Evolutionary conservation across 2,797 vertebrate genomes (phyloP), one percentile per base, ranked within the genome.

Genomic region (Triplophysa yarkandensis): DNA sequence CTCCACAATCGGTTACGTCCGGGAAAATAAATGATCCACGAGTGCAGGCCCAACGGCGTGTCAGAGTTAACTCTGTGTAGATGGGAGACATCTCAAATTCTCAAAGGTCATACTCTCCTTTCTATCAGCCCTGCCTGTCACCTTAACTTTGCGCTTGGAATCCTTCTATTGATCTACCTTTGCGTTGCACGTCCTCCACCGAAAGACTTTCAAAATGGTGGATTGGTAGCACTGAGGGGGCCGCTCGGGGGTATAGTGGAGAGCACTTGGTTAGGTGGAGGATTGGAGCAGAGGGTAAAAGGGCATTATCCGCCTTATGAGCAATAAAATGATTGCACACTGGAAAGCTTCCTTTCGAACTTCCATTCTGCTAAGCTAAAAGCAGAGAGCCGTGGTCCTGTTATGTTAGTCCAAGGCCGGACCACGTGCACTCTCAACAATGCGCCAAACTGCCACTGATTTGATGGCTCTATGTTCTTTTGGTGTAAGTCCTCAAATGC

Each of bases 51-150:
- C 88, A 83, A 87, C 80, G 62, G 81, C 88, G 83, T 88, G 88
- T 90, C 89, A 85, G 83, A 86, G 85, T 90, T 88, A 89, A 92
- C 90, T 91, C 85, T 82, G 83, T 77, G 74, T 11, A 84, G 84
- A 85, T 87, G 81, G 66, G 85, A 88, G 88, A 87, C 84, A 84
- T 85, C 90, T 88, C 84, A 85, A 88, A 91, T 89, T 90, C 88
- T 90, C 85, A 87, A 92, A 92, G 92, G 91, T 93, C 91, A 86
- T n/a, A 73, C 87, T 89, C 86, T 85, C 84, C 85, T 87, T 88
- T 89, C 88, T 87, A 85, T 86, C 84, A 88, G 82, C 83, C 86
- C 85, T 79, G 81, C 85, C 86, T 86, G 86, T 90, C 90, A 89
- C 87, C 87, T 87, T 82, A 81, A 86, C 89, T 92, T 92, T 92